Base-by-base conservation (phyloP, 2,797 vertebrate genomes). In the Pagetopsis macropterus region DNA sequence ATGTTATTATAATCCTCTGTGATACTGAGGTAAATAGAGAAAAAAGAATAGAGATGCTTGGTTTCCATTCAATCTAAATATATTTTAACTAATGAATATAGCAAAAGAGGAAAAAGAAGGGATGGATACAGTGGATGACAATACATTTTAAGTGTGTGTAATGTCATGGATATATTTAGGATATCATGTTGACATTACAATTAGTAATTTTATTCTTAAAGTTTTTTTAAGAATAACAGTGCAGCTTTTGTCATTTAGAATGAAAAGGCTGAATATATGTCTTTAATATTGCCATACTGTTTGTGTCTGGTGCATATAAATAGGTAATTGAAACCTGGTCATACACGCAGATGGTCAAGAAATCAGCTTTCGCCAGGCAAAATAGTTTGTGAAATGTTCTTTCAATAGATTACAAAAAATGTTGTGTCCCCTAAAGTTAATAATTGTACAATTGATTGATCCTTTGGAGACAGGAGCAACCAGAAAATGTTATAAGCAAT, bases 11-110 rank as follows among this genome's bases (percentile, higher is more conserved):
- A 40, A 9, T 56, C 13, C 16, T 37, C 40, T 33, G 31, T 59
- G 40, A 67, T 58, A 31, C 16, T 59, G 33, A 27, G 27, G 9
- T 16, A 65, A 12, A 19, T 15, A n/a, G 21, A 1, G 9, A 10
- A 23, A 0, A 17, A n/a, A 37, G 17, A 19, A 46, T 16, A 44
- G n/a, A 69, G 17, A 9, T 0, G 5, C 13, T 45, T n/a, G 13
- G 31, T 49, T 70, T 72, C 9, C 3, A 55, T 48, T 21, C 31
- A 48, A 59, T 4, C 17, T 41, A 72, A 23, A 45, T 14, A 59
- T 43, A 58, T 33, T 33, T 33, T 15, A 43, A 49, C 4, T 9
- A 69, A 60, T 12, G 12, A 8, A 68, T 41, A 27, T 50, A 17
- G 43, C 2, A 43, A 49, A 60, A 64, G 33, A 17, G 43, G 48